These are phyloP conservation scores for Boulengeromyrus knoepffleri DNA, from an alignment of 2,113 vertebrate species.

Conservation along the genomic window DNA sequence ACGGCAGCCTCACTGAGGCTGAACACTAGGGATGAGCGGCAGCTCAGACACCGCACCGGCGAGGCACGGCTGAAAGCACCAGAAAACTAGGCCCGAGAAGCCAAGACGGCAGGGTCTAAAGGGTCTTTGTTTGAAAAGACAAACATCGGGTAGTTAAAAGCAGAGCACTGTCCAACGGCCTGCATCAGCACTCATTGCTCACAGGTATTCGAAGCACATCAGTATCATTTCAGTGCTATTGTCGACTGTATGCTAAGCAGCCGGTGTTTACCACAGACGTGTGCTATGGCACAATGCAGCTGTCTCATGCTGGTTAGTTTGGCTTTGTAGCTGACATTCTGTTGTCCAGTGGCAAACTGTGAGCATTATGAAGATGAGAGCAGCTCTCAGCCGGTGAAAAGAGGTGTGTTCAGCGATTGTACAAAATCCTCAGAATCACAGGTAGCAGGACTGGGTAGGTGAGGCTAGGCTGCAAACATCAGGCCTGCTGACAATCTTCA, in stretches of 20 bases:
- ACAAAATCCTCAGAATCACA: background rate
- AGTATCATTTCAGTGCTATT: background rate
- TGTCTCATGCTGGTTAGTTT: background rate
- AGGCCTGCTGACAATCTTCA: background rate
- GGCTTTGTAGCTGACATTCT: background rate
- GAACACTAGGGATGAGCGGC: background rate
- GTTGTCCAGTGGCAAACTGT: background rate
- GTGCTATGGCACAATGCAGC: background rate
- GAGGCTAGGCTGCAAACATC: background rate
- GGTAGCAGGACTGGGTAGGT: background rate
- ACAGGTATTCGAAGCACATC: background rate
- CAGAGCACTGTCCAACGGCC: background rate
- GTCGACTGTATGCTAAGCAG: background rate
- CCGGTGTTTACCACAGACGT: background rate
- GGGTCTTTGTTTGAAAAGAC: background rate
- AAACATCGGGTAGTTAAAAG: background rate
- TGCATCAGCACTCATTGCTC: background rate
- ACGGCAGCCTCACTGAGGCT: background rate
- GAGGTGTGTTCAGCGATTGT: background rate
- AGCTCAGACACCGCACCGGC: background rate
- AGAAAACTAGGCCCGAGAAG: background rate
- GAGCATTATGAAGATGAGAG: background rate
- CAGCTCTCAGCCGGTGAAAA: background rate
- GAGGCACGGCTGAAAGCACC: background rate
- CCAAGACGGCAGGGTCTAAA: background rate